Evolutionary conservation across 1,140 invertebrate species (phyloP).

Genomic region (Drosophila pseudoobscura): DNA sequence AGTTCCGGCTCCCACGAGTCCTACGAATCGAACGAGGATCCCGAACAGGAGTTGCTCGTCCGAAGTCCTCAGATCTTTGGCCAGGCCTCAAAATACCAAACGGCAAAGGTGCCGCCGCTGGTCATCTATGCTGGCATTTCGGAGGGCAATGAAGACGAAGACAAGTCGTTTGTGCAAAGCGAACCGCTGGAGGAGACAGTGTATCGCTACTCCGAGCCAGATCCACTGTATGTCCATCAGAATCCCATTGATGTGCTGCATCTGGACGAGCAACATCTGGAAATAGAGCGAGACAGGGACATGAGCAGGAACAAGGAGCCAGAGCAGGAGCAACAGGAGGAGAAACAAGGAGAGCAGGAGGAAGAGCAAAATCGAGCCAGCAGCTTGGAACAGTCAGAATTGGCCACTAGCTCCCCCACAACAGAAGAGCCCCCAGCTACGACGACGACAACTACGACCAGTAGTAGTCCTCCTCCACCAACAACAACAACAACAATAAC

Average conservation of each 20-base stretch:
- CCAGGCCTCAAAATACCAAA: conserved; percentile 38
- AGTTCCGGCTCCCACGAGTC: conserved; percentile 39
- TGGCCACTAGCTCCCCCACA: conserved; percentile 19
- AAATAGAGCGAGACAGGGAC: not conserved
- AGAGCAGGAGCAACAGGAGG: not conserved
- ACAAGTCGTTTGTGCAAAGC: conserved; percentile 73
- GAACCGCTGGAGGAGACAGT: conserved; percentile 69
- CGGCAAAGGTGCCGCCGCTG: conserved; percentile 58
- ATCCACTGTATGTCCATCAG: conserved; percentile 80
- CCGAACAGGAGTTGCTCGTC: conserved; percentile 40
- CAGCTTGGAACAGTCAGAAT: conserved; percentile 45
- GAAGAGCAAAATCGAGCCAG: conserved; percentile 27
- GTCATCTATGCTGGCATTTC: conserved; percentile 54
- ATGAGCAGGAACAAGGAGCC: not conserved
- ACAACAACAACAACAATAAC: not conserved
- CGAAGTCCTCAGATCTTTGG: conserved; percentile 54
- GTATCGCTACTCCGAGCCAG: conserved; percentile 80
- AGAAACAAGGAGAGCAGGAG: not conserved
- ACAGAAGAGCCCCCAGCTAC: not conserved
- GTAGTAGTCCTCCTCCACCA: not conserved
- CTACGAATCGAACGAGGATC: conserved; percentile 42
- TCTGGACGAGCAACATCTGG: conserved; percentile 22
- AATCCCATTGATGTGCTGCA: conserved; percentile 58
- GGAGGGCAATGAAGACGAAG: conserved; percentile 42
- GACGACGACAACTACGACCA: not conserved